Percentiles rank a stretch among this genome's conserved stretches.
Conservation (phyloP, 2,888 invertebrate species). For the Ypsolopha scabrella region DNA sequence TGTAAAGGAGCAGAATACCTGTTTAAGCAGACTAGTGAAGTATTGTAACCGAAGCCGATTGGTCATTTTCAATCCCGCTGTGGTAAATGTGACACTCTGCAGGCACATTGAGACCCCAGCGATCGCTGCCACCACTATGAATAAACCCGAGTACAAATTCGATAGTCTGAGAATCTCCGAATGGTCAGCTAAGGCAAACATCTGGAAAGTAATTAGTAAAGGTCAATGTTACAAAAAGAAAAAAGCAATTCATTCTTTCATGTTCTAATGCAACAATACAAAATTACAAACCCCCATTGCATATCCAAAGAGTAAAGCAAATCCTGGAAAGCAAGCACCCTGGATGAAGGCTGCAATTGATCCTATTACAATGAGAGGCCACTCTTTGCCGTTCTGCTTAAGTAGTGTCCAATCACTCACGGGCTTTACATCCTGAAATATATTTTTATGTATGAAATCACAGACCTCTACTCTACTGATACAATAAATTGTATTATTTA, state of each 20-base stretch:
- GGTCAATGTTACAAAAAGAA: constrained; percentile 3
- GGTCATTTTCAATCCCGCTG: constrained; percentile 83
- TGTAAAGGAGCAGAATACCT: constrained; percentile 18
- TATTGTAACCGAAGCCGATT: constrained; percentile 67
- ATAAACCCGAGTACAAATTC: constrained; percentile 74
- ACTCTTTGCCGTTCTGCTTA: constrained; percentile 73
- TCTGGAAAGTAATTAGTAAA: constrained; percentile 36
- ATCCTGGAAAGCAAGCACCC: constrained; percentile 75
- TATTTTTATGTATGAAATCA: background rate
- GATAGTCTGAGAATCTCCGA: constrained; percentile 67
- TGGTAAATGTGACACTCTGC: constrained; percentile 79
- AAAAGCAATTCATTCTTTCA: background rate
- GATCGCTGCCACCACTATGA: constrained; percentile 74
- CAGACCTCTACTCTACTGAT: too few relatives aligned
- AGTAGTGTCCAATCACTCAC: constrained; percentile 65
- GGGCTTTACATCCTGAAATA: constrained; percentile 30
- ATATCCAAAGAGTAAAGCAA: constrained; percentile 78
- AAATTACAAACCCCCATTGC: constrained; percentile 65
- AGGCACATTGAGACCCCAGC: constrained; percentile 76
- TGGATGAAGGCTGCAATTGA: constrained; percentile 73
- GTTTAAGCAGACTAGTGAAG: constrained; percentile 68
- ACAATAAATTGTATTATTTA: too few relatives aligned
- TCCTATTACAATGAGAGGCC: constrained; percentile 71
- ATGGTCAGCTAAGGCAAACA: constrained; percentile 70
- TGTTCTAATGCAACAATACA: background rate